Conservation (phyloP, 2,888 invertebrate genomes). For the Molorchus minor region DNA sequence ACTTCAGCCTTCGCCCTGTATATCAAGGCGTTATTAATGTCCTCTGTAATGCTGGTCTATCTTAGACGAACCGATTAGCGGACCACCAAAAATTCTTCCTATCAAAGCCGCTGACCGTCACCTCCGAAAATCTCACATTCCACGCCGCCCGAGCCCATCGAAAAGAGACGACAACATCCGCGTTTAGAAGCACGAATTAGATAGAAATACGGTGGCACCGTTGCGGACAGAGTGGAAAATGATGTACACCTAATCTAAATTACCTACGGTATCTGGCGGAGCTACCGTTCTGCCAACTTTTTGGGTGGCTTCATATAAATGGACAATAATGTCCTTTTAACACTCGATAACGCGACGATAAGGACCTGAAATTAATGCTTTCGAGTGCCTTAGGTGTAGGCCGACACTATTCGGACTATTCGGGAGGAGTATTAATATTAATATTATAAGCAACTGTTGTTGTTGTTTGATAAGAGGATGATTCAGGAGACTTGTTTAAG, state of each 20-base stretch:
- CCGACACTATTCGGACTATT: conserved; percentile 28
- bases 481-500: no score
- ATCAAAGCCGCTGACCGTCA: not conserved
- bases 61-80: conserved; percentile 29
- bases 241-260: conserved; percentile 53
- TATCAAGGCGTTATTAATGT: conserved; percentile 3
- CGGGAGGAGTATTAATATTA: conserved; percentile 9
- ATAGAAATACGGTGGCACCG: conserved; percentile 43
- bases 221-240: conserved; percentile 52
- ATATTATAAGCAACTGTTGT: not conserved
- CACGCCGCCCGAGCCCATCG: not conserved
- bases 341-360: conserved; percentile 47
- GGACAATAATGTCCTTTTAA: conserved; percentile 52
- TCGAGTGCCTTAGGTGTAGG: conserved; percentile 30
- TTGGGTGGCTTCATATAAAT: conserved; percentile 51
- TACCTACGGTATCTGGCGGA: conserved; percentile 45
- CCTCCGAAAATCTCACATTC: not conserved
- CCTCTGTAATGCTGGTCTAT: not conserved
- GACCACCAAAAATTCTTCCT: conserved; percentile 33
- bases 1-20: no score
- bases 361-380: conserved; percentile 36
- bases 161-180: not conserved
- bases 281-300: conserved; percentile 51
- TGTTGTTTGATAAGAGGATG: no score
- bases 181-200: conserved; percentile 30